Evolutionary conservation across 1,140 invertebrate genomes (phyloP).

Genomic region (Drosophila ficusphila): DNA sequence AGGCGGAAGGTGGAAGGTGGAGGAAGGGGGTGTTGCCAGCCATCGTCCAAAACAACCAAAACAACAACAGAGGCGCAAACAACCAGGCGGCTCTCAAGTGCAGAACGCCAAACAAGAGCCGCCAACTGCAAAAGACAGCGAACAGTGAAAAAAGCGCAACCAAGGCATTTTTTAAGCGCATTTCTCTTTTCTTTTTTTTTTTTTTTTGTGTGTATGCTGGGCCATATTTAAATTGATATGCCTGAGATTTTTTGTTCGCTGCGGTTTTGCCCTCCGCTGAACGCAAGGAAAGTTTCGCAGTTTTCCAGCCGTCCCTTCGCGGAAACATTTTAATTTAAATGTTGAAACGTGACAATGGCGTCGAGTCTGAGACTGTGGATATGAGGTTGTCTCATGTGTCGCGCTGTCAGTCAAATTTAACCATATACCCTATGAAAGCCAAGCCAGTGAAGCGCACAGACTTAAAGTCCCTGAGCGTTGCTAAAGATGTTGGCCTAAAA

Average conservation of each 20-base stretch:
- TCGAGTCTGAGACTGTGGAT: conserved; percentile 44
- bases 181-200: conserved; percentile 16
- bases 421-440: conserved; percentile 27
- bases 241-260: conserved; percentile 57
- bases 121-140: conserved; percentile 75
- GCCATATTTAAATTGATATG: conserved; percentile 63
- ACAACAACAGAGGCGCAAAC: conserved; percentile 32
- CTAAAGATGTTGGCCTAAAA: conserved; percentile 3
- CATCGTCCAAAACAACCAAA: conserved; percentile 4
- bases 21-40: conserved; percentile 29
- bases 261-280: conserved; percentile 18
- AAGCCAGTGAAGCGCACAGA: background rate
- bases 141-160: conserved; percentile 58
- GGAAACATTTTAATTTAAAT: conserved; percentile 82
- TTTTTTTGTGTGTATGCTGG: conserved; percentile 14
- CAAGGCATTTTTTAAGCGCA: conserved; percentile 52
- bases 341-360: conserved; percentile 77
- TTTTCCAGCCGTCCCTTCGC: conserved; percentile 52
- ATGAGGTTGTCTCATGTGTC: conserved; percentile 65
- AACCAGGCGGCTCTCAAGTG: conserved; percentile 69
- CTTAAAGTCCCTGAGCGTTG: background rate
- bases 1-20: conserved; percentile 11
- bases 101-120: conserved; percentile 55
- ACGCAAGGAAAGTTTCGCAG: conserved; percentile 52
- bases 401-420: conserved; percentile 45